phyloP scores from a whole-genome alignment of 2,113 vertebrate species.

The Peromyscus californicus region DNA sequence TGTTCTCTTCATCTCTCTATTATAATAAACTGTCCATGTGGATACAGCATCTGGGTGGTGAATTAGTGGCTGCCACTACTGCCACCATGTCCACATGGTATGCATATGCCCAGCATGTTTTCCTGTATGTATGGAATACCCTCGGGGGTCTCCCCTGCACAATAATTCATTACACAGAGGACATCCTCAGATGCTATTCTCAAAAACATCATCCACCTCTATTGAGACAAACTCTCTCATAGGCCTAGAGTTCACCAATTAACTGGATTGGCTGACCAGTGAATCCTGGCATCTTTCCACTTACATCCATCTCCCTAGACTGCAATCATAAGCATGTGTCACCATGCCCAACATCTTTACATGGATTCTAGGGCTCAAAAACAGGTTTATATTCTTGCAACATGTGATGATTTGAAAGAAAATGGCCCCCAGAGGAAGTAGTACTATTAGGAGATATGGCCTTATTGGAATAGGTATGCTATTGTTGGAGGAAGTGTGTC shows the following conservation, averaged over 20 bases:
- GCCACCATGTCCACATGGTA: too few relatives aligned
- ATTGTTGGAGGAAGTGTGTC: neutral
- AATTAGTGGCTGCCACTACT: too few relatives aligned
- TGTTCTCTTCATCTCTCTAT: too few relatives aligned
- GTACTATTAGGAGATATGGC: neutral
- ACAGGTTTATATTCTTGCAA: neutral
- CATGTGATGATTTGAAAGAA: neutral
- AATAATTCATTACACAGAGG: neutral
- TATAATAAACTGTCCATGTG: too few relatives aligned
- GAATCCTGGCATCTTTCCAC: neutral
- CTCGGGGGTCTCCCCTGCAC: too few relatives aligned
- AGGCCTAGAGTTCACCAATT: neutral
- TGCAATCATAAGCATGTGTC: neutral
- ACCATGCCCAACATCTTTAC: neutral
- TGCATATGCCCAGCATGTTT: too few relatives aligned
- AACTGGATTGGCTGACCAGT: neutral
- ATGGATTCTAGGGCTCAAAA: neutral
- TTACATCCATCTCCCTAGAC: neutral
- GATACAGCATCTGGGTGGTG: too few relatives aligned
- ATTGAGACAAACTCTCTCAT: neutral
- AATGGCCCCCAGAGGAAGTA: neutral
- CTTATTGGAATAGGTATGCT: neutral
- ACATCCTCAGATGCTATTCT: neutral
- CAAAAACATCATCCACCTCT: neutral
- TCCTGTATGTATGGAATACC: too few relatives aligned